Evolutionary conservation across 1,140 invertebrate species (phyloP).

Genomic region (Hestina assimilis): DNA sequence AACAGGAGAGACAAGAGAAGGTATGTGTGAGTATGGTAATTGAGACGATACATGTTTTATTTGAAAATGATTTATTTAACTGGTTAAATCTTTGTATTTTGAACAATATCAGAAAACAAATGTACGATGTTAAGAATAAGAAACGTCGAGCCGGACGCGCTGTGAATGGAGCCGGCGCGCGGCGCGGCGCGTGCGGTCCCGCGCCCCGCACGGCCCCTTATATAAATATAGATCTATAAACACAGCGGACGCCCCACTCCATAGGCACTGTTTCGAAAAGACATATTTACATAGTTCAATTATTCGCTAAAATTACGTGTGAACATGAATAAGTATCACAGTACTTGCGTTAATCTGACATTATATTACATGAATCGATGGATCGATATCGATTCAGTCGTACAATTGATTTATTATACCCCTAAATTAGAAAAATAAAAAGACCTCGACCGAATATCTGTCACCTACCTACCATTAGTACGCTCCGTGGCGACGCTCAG

Average conservation of each 20-base stretch:
- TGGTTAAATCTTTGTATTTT: slow-evolving; percentile 56
- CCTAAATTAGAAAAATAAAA: slow-evolving; percentile 56
- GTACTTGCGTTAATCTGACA: slow-evolving; percentile 56
- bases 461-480: slow-evolving; percentile 48
- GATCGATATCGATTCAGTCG: slow-evolving; percentile 34
- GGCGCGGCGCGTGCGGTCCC: background rate
- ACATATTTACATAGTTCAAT: slow-evolving; percentile 37
- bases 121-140: slow-evolving; percentile 41
- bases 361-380: slow-evolving; percentile 38
- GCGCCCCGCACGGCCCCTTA: background rate
- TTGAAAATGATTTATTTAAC: slow-evolving; percentile 68
- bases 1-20: background rate
- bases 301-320: slow-evolving; percentile 30
- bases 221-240: slow-evolving; percentile 21
- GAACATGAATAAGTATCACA: slow-evolving; percentile 67
- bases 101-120: slow-evolving; percentile 53
- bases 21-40: slow-evolving; percentile 16
- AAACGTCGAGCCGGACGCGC: slow-evolving; percentile 28
- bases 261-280: slow-evolving; percentile 41
- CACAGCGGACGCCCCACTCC: slow-evolving; percentile 8
- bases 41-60: slow-evolving; percentile 46
- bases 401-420: slow-evolving; percentile 29
- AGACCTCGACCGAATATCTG: slow-evolving; percentile 51
- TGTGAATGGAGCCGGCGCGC: slow-evolving; percentile 29
- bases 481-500: background rate